A percentile compares a stretch with the other conserved stretches of the same genome.
Conservation (phyloP, 2,113 vertebrate genomes). For the Tupaia tana region DNA sequence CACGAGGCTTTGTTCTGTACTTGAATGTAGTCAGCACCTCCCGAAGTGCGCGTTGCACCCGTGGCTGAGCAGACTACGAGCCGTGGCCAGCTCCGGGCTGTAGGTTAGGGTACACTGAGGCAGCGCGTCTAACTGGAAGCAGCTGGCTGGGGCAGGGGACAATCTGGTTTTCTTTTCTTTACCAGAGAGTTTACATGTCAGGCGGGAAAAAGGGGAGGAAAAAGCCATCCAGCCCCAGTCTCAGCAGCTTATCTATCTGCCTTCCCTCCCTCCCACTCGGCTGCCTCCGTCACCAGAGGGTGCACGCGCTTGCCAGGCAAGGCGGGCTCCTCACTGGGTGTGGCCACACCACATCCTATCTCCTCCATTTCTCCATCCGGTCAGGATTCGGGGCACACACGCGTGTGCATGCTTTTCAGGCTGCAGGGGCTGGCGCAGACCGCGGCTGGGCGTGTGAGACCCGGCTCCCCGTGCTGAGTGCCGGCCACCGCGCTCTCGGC, state of each 20-base stretch:
- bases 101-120: background rate
- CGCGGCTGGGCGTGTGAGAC: too few relatives aligned
- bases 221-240: background rate
- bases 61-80: conserved; percentile 14
- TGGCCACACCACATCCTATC: too few relatives aligned
- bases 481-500: too few relatives aligned
- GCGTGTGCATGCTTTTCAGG: too few relatives aligned
- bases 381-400: too few relatives aligned
- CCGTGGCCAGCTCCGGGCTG: background rate
- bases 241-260: background rate
- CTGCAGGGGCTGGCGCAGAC: too few relatives aligned
- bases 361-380: too few relatives aligned
- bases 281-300: too few relatives aligned
- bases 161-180: background rate
- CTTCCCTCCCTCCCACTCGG: background rate
- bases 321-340: too few relatives aligned
- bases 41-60: conserved; percentile 32
- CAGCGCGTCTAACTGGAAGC: background rate
- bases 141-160: background rate
- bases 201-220: background rate
- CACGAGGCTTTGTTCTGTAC: conserved; percentile 28
- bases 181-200: background rate
- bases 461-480: too few relatives aligned
- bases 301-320: too few relatives aligned
- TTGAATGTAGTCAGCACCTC: conserved; percentile 45